Percentiles rank a stretch among this genome's conserved stretches.
Conservation (phyloP, 2,113 vertebrate species). For the Anthoscopus minutus region DNA sequence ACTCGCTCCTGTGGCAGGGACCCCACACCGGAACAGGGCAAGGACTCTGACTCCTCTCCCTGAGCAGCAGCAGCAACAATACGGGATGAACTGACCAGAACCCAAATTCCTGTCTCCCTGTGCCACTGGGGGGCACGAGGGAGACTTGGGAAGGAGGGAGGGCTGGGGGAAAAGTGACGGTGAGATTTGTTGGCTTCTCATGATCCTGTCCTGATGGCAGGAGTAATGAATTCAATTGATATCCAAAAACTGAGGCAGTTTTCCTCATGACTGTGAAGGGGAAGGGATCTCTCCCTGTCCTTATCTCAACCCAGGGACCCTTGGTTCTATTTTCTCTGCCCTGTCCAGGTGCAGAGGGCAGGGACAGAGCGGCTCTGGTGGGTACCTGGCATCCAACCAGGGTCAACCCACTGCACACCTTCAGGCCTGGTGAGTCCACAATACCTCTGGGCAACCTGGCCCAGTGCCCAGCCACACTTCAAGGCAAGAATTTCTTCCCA, state of each 20-base stretch:
- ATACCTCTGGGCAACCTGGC: background rate
- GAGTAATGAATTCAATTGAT: background rate
- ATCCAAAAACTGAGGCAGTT: background rate
- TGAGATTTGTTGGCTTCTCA: background rate
- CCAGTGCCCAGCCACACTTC: background rate
- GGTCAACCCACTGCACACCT: background rate
- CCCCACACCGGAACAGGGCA: background rate
- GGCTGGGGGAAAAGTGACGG: background rate
- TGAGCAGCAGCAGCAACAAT: background rate
- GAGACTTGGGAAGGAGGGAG: background rate
- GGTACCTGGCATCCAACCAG: rapidly evolving
- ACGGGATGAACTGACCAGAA: background rate
- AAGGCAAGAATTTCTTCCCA: background rate
- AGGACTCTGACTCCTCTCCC: background rate
- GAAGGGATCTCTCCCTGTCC: background rate
- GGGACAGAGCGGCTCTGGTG: background rate
- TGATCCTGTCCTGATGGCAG: background rate
- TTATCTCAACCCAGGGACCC: background rate
- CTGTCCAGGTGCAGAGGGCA: background rate
- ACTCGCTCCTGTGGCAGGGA: background rate
- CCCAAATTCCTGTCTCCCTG: background rate
- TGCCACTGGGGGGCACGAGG: rapidly evolving
- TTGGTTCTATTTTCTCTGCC: background rate
- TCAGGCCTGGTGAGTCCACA: too few species aligned
- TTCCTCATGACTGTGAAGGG: rapidly evolving